Base-by-base conservation (phyloP, 2,113 vertebrate species). In the Clarias gariepinus region DNA sequence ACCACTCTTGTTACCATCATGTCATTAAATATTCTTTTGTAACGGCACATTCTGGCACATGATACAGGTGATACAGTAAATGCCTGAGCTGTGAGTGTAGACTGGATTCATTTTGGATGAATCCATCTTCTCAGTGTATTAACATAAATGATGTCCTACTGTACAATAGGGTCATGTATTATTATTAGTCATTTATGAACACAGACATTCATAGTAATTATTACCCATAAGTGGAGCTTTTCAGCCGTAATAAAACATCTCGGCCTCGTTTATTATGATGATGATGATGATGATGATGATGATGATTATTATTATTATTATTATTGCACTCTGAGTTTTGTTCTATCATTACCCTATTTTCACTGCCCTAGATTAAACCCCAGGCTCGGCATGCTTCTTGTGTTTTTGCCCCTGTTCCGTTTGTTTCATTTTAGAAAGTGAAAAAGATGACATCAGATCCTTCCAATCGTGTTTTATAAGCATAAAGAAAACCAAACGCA, bases 281-380 rank as follows among this genome's bases (percentile, higher is more conserved):
- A n/a, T n/a, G n/a, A n/a, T n/a, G n/a, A 7, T 25, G 2, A 21
- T 64, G 3, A n/a, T n/a, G n/a, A n/a, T n/a, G n/a, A n/a, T n/a
- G n/a, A n/a, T n/a, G n/a, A n/a, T n/a, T n/a, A n/a, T n/a, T n/a
- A n/a, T n/a, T 64, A 13, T 77, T 55, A 18, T 78, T 55, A 78
- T 64, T 52, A 21, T 58, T 84, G 3, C 0, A 16, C 55, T 74
- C 55, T 3, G 52, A 60, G n/a, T 84, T 69, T 76, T 76, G 33
- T 84, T 84, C 23, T 76, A 30, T 61, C 71, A 78, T 76, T 61
- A 85, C 19, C 71, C 83, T 64, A 77, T 77, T 85, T 83, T 64
- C 73, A 78, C 3, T 85, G 73, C n/a, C 41, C 83, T 77, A 78
- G 71, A 85, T 64, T 52, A 5, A 77, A 78, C 25, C 16, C 41